Conservation (phyloP, 2,888 invertebrate genomes). For the Eilema sororculum region DNA sequence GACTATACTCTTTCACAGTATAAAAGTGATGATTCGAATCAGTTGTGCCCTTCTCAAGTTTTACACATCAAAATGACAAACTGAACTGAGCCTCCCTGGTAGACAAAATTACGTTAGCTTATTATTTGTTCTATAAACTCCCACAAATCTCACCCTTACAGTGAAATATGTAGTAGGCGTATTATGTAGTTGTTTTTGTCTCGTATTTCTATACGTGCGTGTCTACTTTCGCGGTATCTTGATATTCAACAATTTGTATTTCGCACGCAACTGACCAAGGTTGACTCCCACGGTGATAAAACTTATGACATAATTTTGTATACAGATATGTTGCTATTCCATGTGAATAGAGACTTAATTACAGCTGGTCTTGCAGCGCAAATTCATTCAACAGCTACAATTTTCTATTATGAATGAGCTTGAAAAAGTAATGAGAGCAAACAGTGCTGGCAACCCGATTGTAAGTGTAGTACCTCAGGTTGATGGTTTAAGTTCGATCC, state of each 20-base stretch:
- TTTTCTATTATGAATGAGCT: background rate
- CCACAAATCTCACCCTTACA: background rate
- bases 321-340: slow-evolving; percentile 16
- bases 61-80: background rate
- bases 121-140: background rate
- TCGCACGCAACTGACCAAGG: slow-evolving; percentile 44
- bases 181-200: slow-evolving; percentile 22
- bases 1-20: too few species aligned
- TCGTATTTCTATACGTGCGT: slow-evolving; percentile 29
- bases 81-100: background rate
- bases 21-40: background rate
- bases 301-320: slow-evolving; percentile 21
- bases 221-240: slow-evolving; percentile 32
- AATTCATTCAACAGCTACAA: background rate
- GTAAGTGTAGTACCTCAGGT: background rate
- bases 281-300: slow-evolving; percentile 36
- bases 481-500: background rate
- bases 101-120: background rate
- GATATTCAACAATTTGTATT: slow-evolving; percentile 36
- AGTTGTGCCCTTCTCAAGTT: background rate
- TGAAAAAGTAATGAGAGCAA: background rate
- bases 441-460: background rate
- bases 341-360: slow-evolving; percentile 6
- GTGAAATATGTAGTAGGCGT: background rate
- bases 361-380: background rate